Conservation (phyloP, 2,888 invertebrate species). For the Molanna angustata region DNA sequence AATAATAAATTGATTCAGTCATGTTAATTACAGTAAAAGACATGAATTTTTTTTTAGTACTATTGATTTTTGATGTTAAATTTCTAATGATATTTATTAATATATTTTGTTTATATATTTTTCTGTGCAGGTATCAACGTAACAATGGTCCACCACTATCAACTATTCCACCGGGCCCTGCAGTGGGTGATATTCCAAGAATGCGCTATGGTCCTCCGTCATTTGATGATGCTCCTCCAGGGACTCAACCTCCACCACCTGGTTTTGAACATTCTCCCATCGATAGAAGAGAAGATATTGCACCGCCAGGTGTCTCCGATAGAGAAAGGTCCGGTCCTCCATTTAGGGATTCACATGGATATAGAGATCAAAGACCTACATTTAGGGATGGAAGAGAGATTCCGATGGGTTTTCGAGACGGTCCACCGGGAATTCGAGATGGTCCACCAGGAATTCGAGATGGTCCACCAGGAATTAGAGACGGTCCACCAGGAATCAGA, state of each 20-base stretch:
- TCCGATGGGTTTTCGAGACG: conserved; percentile 39
- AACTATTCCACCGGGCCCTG: conserved; percentile 39
- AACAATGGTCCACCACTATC: conserved; percentile 10
- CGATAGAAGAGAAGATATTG: conserved; percentile 46
- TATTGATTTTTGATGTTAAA: no score
- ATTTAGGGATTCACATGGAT: conserved; percentile 45
- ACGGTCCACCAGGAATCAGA: conserved; percentile 31
- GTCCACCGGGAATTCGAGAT: conserved; percentile 16
- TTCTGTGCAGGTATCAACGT: conserved; percentile 43
- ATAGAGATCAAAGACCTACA: conserved; percentile 39
- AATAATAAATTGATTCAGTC: no score
- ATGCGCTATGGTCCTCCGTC: conserved; percentile 45
- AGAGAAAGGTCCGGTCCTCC: conserved; percentile 42
- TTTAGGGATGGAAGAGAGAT: conserved; percentile 29
- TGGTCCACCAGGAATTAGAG: conserved; percentile 17
- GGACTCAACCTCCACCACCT: conserved; percentile 61
- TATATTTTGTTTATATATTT: no score
- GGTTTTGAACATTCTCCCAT: conserved; percentile 60
- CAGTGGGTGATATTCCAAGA: conserved; percentile 40
- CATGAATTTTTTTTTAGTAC: no score
- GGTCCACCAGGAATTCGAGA: conserved; percentile 17
- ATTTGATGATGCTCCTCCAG: conserved; percentile 60
- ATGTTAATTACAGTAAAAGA: no score
- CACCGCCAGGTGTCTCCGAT: conserved; percentile 40
- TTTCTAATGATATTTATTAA: no score